Base-by-base conservation (phyloP, 1,140 invertebrate genomes). In the Mylabris phalerata region DNA sequence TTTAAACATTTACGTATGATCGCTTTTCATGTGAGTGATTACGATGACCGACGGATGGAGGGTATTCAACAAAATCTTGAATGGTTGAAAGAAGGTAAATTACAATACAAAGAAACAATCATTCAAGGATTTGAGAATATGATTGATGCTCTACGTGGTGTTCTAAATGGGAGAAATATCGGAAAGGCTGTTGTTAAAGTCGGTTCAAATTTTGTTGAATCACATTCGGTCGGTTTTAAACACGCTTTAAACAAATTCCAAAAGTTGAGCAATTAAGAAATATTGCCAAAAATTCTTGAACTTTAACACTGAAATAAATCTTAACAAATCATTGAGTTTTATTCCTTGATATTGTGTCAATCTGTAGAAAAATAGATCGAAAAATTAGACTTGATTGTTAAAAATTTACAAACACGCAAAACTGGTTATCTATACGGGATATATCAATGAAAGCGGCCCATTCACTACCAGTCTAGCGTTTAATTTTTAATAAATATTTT, bases 121-220 rank as follows among this genome's bases (percentile, higher is more conserved):
- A 79, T 77, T 0, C 70, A 83, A 32, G 84, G 84, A 4, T 86
- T 87, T 65, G 82, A 86, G 48, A 81, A 82, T 49, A 81, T 83
- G 70, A 78, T 76, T 10, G 64, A 80, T 10, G 84, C 84, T 5
- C 85, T 87, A 61, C 72, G 80, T 40, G 78, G 77, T 9, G 76
- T 86, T 65, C 71, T 87, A 24, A 71, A 71, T 13, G 84, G 84
- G 32, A 75, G 78, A 54, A 86, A 84, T 71, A 76, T 70, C 13
- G 85, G 84, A 39, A 87, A 87, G 75, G 78, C 80, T 44, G 66
- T 86, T 50, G 78, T 86, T 9, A 64, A 57, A 48, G 55, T 54
- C 3, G 46, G 46, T 9, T 25, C 51, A 32, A 7, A 25, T 9
- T 45, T 46, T 4, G 51, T 54, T 42, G 42, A 45, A 25, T 7